These are phyloP conservation scores for Cheilinus undulatus DNA, from an alignment of 2,113 vertebrate species.

Conservation along the genomic window DNA sequence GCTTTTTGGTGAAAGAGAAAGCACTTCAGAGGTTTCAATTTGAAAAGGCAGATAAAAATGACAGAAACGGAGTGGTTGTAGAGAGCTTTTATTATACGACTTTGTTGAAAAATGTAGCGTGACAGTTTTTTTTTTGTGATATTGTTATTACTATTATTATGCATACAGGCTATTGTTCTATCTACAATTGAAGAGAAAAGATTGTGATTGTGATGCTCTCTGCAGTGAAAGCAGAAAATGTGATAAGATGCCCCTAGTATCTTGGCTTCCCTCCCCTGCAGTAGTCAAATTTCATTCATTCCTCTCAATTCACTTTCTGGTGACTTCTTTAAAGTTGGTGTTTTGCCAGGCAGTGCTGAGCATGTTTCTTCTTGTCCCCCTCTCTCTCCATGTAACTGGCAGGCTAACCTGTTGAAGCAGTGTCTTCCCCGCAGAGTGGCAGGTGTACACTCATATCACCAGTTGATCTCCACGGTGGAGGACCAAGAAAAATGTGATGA, in stretches of 20 bases:
- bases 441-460: conserved; percentile 55
- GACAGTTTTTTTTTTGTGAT: no score
- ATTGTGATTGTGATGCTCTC: not conserved
- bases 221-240: not conserved
- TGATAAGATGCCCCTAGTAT: not conserved
- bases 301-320: conserved; percentile 33
- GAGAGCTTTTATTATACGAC: no score
- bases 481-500: no score
- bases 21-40: no score
- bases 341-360: conserved; percentile 49
- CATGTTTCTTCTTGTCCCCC: conserved; percentile 69
- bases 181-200: no score
- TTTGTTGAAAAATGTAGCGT: no score
- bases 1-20: no score
- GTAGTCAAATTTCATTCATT: conserved; percentile 33
- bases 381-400: conserved; percentile 35
- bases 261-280: not conserved
- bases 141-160: no score
- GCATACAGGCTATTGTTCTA: no score
- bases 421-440: conserved; percentile 48
- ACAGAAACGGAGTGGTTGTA: no score
- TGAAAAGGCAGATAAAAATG: no score
- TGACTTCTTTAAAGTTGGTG: conserved; percentile 38
- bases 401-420: conserved; percentile 57
- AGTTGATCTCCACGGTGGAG: not conserved